phyloP scores from a whole-genome alignment of 2,888 invertebrate species.

The Spisula subtruncata region DNA sequence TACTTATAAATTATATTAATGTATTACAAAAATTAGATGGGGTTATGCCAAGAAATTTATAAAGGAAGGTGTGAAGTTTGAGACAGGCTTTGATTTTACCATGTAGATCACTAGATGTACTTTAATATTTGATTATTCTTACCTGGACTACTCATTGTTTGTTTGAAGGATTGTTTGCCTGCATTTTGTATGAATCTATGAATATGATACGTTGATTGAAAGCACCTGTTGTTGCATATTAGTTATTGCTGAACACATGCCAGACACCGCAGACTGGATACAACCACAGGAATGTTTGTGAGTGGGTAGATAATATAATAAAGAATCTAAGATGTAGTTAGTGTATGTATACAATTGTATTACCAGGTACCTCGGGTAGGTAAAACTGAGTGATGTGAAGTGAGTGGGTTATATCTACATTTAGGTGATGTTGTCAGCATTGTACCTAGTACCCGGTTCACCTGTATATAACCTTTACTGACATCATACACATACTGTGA shows the following conservation, averaged over 20 bases:
- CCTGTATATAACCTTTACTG: background rate
- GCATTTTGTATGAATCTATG: background rate
- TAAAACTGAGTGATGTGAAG: background rate
- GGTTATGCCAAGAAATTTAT: too few species aligned
- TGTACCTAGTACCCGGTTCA: background rate
- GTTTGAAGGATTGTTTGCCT: background rate
- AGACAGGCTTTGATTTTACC: too few species aligned
- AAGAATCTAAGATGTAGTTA: background rate
- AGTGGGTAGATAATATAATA: conserved; percentile 17
- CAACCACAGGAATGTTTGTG: background rate
- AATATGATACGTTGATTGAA: background rate
- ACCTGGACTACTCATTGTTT: background rate
- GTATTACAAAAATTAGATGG: too few species aligned
- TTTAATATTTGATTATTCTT: background rate
- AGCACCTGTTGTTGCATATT: background rate
- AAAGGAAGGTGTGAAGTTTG: too few species aligned
- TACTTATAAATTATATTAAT: too few species aligned
- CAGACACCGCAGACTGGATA: background rate
- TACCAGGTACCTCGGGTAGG: too few species aligned
- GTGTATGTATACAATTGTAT: too few species aligned
- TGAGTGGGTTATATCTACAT: too few species aligned
- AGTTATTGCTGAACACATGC: background rate
- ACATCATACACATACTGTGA: background rate
- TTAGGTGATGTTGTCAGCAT: background rate
- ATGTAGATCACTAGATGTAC: too few species aligned